Base-by-base conservation (phyloP, 2,888 invertebrate genomes). In the Nipponacmea schrenckii region DNA sequence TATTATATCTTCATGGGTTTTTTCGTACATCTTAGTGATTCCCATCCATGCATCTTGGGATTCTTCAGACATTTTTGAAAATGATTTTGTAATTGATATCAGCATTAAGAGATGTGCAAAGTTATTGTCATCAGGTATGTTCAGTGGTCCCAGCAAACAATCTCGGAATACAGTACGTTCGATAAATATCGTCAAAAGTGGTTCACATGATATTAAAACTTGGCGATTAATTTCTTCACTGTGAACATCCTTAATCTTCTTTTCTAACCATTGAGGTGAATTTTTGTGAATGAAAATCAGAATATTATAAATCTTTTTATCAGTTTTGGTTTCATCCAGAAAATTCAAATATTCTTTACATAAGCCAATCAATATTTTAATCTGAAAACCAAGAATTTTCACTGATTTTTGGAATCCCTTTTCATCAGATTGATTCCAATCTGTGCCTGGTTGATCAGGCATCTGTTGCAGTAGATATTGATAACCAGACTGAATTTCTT, bases 351-450 rank as follows among this genome's bases (percentile, higher is more conserved):
- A 86, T 24, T 83, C 85, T 69, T 82, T 83, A 26, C 84, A 78
- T 67, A 87, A 70, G 64, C 81, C 81, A 7, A 85, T 80, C 27
- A 84, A 64, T 4, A 87, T 81, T 71, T 85, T 83, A 81, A 86
- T 80, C 75, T 86, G 83, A 73, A 86, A 87, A n/a, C 85, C 83
- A 4, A 84, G 76, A 26, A 87, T 82, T 74, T 85, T 85, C 46
- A 85, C 68, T 7, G 81, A 80, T 74, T 84, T 87, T 74, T 77
- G 78, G 64, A 85, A 85, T 1, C 81, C 77, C 68, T 83, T 84
- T 68, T 81, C 80, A 70, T 86, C 85, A 27, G 81, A 82, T 71
- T 82, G 83, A 7, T 80, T 82, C 31, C 73, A 73, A 46, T 56
- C 14, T 27, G 65, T 62, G 10, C 71, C 75, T n/a, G 69, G 50